Evolutionary conservation across 2,797 vertebrate genomes (phyloP).

Genomic region (Melanotaenia nigrans): DNA sequence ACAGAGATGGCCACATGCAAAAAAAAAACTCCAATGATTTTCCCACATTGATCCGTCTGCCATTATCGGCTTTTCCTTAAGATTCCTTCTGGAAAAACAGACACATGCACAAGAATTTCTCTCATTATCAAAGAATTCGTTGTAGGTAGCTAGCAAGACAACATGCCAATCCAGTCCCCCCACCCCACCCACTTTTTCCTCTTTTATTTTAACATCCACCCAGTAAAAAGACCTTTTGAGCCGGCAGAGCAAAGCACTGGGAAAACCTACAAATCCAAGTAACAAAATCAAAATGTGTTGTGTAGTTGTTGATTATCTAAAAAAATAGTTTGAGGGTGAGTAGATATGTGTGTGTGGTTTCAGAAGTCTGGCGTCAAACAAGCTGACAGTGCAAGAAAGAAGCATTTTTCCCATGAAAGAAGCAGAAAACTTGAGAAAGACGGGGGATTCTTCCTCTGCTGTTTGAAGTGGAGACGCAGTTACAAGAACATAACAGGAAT

Average conservation of each 20-base stretch:
- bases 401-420: constrained; percentile 52
- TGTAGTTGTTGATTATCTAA: background rate
- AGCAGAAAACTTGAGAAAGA: constrained; percentile 45
- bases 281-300: background rate
- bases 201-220: constrained; percentile 1
- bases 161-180: constrained; percentile 6
- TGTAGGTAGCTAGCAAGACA: constrained; percentile 36
- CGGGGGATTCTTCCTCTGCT: constrained; percentile 25
- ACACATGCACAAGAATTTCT: constrained; percentile 22
- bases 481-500: constrained; percentile 31
- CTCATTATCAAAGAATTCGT: constrained; percentile 49
- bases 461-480: constrained; percentile 20
- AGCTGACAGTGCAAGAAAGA: constrained; percentile 69
- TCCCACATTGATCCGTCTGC: constrained; percentile 56
- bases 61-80: constrained; percentile 47
- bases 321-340: constrained; percentile 10
- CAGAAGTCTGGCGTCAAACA: constrained; percentile 49
- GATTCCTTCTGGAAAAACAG: constrained; percentile 42
- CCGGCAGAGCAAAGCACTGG: background rate
- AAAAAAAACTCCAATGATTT: constrained; percentile 51
- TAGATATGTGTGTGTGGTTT: constrained; percentile 26
- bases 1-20: constrained; percentile 34
- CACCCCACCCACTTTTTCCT: background rate
- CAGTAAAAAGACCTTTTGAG: background rate
- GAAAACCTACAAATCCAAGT: background rate